Evolutionary conservation across 2,797 vertebrate species (phyloP).

Genomic region (Phaenicophaeus curvirostris): DNA sequence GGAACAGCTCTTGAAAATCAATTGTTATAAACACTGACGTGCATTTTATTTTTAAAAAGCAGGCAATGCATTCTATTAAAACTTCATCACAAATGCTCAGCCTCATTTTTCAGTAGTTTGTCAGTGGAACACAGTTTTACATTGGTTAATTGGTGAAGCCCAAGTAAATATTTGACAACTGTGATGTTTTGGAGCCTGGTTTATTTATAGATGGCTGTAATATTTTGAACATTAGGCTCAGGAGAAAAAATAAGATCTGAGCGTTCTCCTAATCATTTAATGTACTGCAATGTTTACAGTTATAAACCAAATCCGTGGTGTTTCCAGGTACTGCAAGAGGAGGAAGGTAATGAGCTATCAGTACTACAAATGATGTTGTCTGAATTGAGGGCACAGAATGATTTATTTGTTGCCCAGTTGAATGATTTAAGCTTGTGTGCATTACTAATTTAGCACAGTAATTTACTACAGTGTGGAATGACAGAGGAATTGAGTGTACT

Average conservation of each 20-base stretch:
- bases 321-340: constrained; percentile 45
- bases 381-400: neutral
- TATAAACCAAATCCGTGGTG: neutral
- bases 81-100: neutral
- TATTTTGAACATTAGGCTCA: constrained; percentile 3
- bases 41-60: neutral
- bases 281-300: constrained; percentile 14
- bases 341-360: constrained; percentile 37
- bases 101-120: neutral
- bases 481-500: neutral
- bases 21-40: neutral
- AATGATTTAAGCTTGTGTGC: constrained; percentile 15
- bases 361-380: neutral
- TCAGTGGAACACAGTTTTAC: neutral
- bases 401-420: constrained; percentile 36
- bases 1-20: neutral
- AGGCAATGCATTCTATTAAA: neutral
- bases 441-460: constrained; percentile 20
- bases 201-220: constrained; percentile 11
- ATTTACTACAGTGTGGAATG: constrained; percentile 30
- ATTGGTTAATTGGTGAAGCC: neutral
- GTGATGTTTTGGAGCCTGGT: neutral
- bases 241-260: constrained; percentile 10
- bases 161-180: constrained; percentile 25
- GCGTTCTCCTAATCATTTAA: constrained; percentile 34